Evolutionary conservation across 1,140 invertebrate species (phyloP).

Genomic region (Dendroctonus ponderosae): DNA sequence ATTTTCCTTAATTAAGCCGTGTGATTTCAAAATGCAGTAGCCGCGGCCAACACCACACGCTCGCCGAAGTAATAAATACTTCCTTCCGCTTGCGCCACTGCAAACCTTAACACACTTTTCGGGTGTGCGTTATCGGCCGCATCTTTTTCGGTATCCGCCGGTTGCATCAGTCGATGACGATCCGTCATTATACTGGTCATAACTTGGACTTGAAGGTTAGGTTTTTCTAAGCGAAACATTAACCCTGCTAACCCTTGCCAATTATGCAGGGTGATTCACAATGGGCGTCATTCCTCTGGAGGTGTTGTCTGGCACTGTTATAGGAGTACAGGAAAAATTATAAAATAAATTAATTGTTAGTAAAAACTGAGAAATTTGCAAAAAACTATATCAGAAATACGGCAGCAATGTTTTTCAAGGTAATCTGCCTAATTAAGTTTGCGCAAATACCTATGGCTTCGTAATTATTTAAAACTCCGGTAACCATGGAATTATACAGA

Average conservation of each 20-base stretch:
- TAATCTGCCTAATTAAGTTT: too few species aligned
- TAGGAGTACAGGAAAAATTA: too few species aligned
- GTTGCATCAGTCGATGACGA: constrained; percentile 6
- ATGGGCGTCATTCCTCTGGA: too few species aligned
- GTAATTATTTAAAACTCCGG: too few species aligned
- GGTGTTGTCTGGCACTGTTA: too few species aligned
- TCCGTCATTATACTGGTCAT: constrained; percentile 5
- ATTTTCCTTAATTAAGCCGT: constrained; percentile 30
- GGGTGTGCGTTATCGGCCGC: constrained; percentile 10
- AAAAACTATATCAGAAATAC: too few species aligned
- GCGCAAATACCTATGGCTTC: too few species aligned
- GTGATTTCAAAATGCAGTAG: constrained; percentile 22
- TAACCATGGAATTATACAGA: too few species aligned
- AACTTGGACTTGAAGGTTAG: neutral
- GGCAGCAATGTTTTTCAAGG: too few species aligned
- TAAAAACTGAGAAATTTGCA: too few species aligned
- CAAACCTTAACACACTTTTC: constrained; percentile 35
- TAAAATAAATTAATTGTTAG: too few species aligned
- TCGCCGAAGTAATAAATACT: constrained; percentile 16
- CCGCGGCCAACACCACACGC: constrained; percentile 4
- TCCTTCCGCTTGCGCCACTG: constrained; percentile 26
- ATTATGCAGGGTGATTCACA: too few species aligned
- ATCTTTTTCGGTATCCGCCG: constrained; percentile 10
- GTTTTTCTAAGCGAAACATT: neutral
- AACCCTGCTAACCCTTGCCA: neutral